Percentiles rank a stretch among this genome's conserved stretches.
These are phyloP conservation scores for Lithobius niger DNA, from an alignment of 1,140 invertebrate species.

Conservation along the genomic window DNA sequence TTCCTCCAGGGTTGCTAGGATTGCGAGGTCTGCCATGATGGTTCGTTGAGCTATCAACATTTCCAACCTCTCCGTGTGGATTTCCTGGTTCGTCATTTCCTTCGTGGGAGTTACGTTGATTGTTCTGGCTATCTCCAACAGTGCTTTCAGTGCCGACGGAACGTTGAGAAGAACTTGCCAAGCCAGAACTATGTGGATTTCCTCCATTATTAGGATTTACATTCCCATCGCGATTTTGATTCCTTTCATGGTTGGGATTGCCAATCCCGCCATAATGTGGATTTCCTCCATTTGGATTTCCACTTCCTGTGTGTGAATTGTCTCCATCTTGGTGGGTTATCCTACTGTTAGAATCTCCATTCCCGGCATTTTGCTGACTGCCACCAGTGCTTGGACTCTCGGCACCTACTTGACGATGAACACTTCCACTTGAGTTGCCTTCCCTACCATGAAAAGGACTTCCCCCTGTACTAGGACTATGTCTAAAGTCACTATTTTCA, in stretches of 20 bases:
- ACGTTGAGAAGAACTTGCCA: background rate
- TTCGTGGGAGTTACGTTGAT: background rate
- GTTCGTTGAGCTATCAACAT: background rate
- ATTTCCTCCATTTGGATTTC: background rate
- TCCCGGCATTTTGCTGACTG: background rate
- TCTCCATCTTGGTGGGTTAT: background rate
- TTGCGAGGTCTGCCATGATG: background rate
- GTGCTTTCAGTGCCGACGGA: background rate
- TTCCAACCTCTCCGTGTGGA: background rate
- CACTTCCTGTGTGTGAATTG: background rate
- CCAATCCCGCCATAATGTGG: background rate
- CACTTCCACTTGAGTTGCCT: background rate
- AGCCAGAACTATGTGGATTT: background rate
- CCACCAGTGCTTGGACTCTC: background rate
- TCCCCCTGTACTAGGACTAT: background rate
- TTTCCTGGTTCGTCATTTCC: background rate
- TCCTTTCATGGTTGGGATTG: too few species aligned
- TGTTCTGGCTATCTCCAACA: background rate
- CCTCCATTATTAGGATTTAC: background rate
- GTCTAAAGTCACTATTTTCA: background rate
- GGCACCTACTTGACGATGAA: background rate
- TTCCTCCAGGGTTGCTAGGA: background rate
- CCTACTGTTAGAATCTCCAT: background rate
- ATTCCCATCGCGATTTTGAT: background rate
- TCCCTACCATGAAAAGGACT: background rate